These are phyloP conservation scores for Dasypogon diadema DNA, from an alignment of 2,888 invertebrate genomes.

Conservation along the genomic window DNA sequence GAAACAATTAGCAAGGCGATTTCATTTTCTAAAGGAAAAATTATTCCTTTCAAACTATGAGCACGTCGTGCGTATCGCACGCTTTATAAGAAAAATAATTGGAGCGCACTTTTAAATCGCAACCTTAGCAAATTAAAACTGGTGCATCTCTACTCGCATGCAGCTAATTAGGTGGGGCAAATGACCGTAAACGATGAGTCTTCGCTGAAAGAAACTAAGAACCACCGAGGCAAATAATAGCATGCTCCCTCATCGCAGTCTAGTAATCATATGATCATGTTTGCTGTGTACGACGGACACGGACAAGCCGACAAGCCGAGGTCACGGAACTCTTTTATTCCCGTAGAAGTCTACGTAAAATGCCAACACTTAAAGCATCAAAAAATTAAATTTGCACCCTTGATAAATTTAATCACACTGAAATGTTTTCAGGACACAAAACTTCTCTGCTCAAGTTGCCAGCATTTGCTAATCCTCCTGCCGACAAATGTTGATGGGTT, in stretches of 20 bases:
- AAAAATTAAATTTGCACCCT: no score
- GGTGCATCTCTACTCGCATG: constrained; percentile 21
- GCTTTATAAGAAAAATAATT: constrained; percentile 10
- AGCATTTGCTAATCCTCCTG: not conserved
- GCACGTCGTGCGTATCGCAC: constrained; percentile 25
- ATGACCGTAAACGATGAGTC: constrained; percentile 15
- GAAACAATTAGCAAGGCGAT: not conserved
- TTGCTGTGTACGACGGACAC: not conserved
- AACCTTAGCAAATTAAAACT: constrained; percentile 15
- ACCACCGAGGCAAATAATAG: constrained; percentile 11
- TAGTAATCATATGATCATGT: not conserved
- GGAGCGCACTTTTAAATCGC: constrained; percentile 24
- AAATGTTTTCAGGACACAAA: no score
- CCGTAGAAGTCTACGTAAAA: not conserved
- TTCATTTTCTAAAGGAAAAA: not conserved
- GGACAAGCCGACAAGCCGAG: not conserved
- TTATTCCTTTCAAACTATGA: not conserved
- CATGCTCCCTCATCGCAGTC: constrained; percentile 24
- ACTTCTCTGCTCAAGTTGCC: not conserved
- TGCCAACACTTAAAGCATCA: not conserved
- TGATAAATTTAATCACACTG: no score
- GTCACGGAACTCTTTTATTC: not conserved
- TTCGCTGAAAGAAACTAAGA: not conserved
- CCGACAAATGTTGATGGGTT: not conserved
- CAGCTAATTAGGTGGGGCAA: constrained; percentile 20